Evolutionary conservation across 2,797 vertebrate genomes (phyloP), one percentile per base, ranked within the genome.

Genomic region (Propithecus perrieri): DNA sequence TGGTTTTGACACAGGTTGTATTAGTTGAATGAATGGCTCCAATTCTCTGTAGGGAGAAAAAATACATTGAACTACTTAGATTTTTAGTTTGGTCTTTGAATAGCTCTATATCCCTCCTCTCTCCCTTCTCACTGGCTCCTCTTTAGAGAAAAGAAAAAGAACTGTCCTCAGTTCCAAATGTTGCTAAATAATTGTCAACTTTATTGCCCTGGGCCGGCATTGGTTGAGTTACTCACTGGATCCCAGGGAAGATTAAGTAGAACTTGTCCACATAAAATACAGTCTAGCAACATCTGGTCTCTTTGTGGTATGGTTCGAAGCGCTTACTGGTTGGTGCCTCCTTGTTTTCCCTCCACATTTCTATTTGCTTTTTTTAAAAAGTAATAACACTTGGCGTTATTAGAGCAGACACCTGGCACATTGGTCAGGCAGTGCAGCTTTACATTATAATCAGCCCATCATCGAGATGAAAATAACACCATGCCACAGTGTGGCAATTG

Each of bases 381-480:
- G 89, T 80, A 93, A 63, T 87, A 96, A 85, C 57, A 46, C 76
- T 97, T 76, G 84, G 93, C 97, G 85, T 97, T 98, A 96, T 97
- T 98, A 97, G 96, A 98, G 97, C 7, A 71, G 98, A 98, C 97
- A 99, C 98, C 98, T 98, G 98, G 97, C 96, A 98, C 61, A 92
- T 75, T 98, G 98, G 98, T 98, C 98, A 98, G 93, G 97, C 97
- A 97, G 97, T 93, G 94, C 96, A 97, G 96, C 89, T 98, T 98
- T 98, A 97, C 95, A 95, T 98, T 98, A 94, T 98, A 98, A 98
- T 98, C 98, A 98, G 98, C 98, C 97, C 59, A 76, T 98, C 97
- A 93, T 48, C 90, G 83, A 98, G 97, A 98, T 95, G 97, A 98
- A 98, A 99, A 98, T 98, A 98, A 97, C 95, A 93, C 90, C 55